These are phyloP conservation scores for Bufo gargarizans DNA, from an alignment of 2,113 vertebrate genomes.

Conservation along the genomic window DNA sequence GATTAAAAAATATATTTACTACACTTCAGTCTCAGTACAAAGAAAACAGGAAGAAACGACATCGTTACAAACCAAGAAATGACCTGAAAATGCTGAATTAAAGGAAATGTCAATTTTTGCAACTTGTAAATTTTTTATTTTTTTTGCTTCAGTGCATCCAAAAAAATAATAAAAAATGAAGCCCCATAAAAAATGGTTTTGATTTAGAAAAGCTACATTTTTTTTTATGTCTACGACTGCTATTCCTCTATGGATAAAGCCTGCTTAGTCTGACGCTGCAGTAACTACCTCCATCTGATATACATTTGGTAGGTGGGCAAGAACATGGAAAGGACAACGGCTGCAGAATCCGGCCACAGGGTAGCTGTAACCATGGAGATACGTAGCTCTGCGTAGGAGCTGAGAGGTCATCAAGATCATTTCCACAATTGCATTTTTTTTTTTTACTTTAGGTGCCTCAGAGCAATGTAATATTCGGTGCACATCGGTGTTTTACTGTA, in stretches of 20 bases:
- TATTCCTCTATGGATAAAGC: too few species aligned
- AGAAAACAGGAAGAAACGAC: neutral
- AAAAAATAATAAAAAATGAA: neutral
- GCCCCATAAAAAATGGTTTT: neutral
- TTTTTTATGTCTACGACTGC: neutral
- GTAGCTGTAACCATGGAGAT: too few species aligned
- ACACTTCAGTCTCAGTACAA: neutral
- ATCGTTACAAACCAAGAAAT: neutral
- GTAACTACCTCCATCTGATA: too few species aligned
- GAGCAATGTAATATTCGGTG: neutral
- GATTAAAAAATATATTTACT: slow-evolving; percentile 16
- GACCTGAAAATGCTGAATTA: neutral
- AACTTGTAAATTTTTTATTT: neutral
- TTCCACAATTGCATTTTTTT: neutral
- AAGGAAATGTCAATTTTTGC: neutral
- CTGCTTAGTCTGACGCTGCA: too few species aligned
- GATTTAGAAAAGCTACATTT: neutral
- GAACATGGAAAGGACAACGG: too few species aligned
- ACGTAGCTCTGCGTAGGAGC: neutral
- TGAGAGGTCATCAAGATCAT: neutral
- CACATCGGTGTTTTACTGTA: neutral
- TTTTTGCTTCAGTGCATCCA: neutral
- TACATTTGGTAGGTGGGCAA: too few species aligned
- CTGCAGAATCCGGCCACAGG: too few species aligned
- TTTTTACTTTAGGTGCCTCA: neutral